Evolutionary conservation across 2,113 vertebrate species (phyloP).

Genomic region (Malurus melanocephalus): DNA sequence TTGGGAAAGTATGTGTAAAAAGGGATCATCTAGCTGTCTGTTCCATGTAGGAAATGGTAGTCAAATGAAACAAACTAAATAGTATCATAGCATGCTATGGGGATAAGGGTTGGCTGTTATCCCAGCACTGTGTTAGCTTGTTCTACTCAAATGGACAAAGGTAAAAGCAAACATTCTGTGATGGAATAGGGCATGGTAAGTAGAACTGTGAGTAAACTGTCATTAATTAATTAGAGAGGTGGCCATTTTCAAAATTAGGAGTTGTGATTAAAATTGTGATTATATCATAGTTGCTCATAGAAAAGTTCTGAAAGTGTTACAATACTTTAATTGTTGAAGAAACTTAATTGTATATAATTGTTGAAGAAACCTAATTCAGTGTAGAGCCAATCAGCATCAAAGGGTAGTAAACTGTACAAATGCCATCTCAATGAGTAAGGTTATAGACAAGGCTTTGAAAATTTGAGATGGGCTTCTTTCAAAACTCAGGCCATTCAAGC

Average conservation of each 20-base stretch:
- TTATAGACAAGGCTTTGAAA: neutral
- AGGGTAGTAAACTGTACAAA: conserved; percentile 3
- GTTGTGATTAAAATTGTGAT: neutral
- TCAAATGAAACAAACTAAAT: conserved; percentile 15
- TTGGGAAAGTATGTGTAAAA: neutral
- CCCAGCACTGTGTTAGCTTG: neutral
- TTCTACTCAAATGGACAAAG: neutral
- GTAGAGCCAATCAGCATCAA: neutral
- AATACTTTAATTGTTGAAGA: neutral
- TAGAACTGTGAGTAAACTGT: neutral
- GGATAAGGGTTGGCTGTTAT: neutral
- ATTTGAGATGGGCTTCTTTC: conserved; percentile 19
- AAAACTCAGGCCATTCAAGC: conserved; percentile 22
- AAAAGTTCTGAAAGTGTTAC: neutral
- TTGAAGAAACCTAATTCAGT: neutral
- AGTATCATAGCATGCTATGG: neutral
- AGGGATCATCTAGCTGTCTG: neutral
- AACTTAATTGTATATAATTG: neutral
- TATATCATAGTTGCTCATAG: neutral
- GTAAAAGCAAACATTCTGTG: neutral
- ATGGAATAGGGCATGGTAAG: neutral
- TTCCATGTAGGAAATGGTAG: conserved; percentile 1
- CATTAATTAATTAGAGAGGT: neutral
- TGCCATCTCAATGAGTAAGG: neutral
- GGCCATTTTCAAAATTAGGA: neutral